phyloP scores from a whole-genome alignment of 2,888 invertebrate species.

The Microctonus aethiopoides region DNA sequence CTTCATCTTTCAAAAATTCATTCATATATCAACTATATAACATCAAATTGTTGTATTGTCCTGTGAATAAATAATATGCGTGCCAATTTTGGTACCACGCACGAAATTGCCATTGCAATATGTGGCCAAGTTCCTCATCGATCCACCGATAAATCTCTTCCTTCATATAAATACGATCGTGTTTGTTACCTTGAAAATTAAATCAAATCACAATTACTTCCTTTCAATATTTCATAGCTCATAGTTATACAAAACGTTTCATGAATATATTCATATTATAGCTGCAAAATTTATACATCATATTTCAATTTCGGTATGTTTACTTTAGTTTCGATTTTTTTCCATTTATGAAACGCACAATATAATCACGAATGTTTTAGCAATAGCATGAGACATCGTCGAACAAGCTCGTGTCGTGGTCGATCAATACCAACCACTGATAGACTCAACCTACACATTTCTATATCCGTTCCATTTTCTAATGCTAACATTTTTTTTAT shows the following conservation, averaged over 20 bases:
- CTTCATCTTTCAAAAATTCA: too few species aligned
- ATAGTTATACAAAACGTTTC: not conserved
- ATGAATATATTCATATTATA: too few species aligned
- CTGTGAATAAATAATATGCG: too few species aligned
- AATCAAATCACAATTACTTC: not conserved
- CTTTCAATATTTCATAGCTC: not conserved
- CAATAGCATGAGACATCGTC: not conserved
- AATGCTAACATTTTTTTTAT: not conserved
- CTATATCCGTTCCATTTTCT: not conserved
- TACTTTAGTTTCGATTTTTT: not conserved
- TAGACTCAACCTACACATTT: not conserved
- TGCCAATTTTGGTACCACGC: constrained; percentile 44
- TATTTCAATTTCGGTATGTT: not conserved
- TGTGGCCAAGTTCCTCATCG: not conserved
- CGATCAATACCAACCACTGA: constrained; percentile 15
- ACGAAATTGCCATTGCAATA: constrained; percentile 37
- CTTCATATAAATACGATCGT: not conserved
- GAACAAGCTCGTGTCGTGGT: not conserved
- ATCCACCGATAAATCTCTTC: not conserved
- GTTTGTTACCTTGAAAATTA: not conserved
- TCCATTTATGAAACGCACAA: not conserved
- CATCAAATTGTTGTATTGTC: too few species aligned
- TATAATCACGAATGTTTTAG: not conserved
- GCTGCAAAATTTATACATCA: too few species aligned
- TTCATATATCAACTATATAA: too few species aligned